Conservation (phyloP, 2,888 invertebrate genomes). For the Erebia aethiops region DNA sequence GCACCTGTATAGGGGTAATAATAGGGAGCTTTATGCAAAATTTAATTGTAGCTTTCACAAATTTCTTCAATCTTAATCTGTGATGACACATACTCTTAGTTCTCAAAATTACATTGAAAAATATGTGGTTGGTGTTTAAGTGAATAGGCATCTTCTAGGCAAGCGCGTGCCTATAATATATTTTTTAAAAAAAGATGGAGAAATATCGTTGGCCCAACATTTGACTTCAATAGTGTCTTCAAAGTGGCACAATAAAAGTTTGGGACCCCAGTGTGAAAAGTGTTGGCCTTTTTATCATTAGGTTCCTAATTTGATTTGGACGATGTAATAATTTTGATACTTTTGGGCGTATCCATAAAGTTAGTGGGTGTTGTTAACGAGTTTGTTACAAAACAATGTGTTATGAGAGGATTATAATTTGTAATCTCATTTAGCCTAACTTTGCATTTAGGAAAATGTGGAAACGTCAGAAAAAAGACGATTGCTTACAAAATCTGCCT, state of each 20-base stretch:
- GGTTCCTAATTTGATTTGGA: constrained; percentile 33
- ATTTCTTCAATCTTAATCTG: too few species aligned
- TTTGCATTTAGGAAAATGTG: background rate
- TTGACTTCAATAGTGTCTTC: background rate
- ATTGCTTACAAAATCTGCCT: too few species aligned
- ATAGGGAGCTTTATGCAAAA: too few species aligned
- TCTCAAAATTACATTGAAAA: background rate
- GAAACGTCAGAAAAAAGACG: background rate
- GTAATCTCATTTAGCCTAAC: background rate
- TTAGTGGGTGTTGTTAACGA: constrained; percentile 10
- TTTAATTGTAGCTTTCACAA: too few species aligned
- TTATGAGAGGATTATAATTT: background rate
- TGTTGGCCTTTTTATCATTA: constrained; percentile 30
- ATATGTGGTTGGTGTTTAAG: background rate
- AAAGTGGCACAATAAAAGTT: constrained; percentile 42
- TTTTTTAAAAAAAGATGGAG: background rate
- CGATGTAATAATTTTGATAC: constrained; percentile 28
- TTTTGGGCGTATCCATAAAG: constrained; percentile 4
- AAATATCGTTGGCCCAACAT: background rate
- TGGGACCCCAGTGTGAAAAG: constrained; percentile 45
- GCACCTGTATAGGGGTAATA: too few species aligned
- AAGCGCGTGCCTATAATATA: too few species aligned
- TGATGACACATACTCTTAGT: too few species aligned
- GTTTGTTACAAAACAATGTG: background rate
- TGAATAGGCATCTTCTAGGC: too few species aligned